Base-by-base conservation (phyloP, 2,797 vertebrate species). In the Artibeus jamaicensis region DNA sequence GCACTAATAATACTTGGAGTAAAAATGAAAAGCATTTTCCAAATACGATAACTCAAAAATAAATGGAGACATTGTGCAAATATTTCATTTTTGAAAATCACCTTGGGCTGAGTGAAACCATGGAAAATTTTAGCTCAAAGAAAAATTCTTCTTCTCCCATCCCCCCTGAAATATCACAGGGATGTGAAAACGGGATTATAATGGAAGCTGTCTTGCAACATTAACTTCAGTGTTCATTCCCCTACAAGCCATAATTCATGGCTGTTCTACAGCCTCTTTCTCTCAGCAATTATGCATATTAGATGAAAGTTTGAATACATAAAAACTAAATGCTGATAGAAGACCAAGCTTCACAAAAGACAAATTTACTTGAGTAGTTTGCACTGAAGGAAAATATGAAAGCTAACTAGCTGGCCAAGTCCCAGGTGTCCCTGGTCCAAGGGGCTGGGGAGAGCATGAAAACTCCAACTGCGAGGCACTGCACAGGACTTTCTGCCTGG, bases 211-310 rank as follows among this genome's bases (percentile, higher is more conserved):
- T 96, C 91, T 96, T 96, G 97, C 95, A 96, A 97, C 97, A 98
- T 98, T 98, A 98, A 97, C 95, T 95, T 44, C 74, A 50, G 18
- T 92, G 94, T 93, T 97, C 91, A 73, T 95, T 97, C 89, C 91
- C 32, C 68, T 97, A 94, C 97, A 97, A 97, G 97, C 91, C 70
- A 82, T 97, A 96, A 97, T 97, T 97, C 95, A 97, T 84, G 65
- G 59, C 89, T 96, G 81, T 74, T 96, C 94, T 59, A 46, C 57
- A 97, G 95, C 14, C 88, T 89, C 96, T 97, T 96, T 50, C 86
- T 97, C 94, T 96, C 50, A 90, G 92, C 95, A 96, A 94, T 97
- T 97, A 97, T 96, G 96, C 87, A 93, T 96, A 97, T 97, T 97
- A 97, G 87, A 95, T 78, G 71, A 96, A 97, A 97, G 89, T 97